Conservation (phyloP, 2,113 vertebrate genomes). For the Pristiophorus japonicus region DNA sequence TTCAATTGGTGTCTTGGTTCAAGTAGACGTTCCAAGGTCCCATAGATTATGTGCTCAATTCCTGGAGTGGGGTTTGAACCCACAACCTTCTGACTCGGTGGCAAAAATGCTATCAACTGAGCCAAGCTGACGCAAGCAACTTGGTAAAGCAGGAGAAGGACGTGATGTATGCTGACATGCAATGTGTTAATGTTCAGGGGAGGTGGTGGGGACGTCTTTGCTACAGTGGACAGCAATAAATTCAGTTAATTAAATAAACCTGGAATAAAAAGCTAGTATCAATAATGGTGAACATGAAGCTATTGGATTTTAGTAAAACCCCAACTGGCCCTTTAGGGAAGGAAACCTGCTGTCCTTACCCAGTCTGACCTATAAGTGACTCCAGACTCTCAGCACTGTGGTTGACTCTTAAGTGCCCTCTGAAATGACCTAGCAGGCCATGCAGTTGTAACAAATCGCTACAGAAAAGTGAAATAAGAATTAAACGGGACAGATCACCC, state of each 20-base stretch:
- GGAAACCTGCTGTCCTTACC: no score
- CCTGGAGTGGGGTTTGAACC: neutral
- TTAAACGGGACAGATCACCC: neutral
- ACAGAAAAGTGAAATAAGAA: neutral
- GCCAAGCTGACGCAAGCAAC: neutral
- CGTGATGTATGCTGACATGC: neutral
- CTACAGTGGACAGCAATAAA: neutral
- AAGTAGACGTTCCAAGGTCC: neutral
- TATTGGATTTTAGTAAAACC: neutral
- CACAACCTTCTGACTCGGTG: neutral
- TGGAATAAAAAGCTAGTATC: neutral
- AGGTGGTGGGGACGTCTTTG: neutral
- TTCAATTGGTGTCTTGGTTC: neutral
- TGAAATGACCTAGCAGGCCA: no score
- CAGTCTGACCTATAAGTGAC: no score
- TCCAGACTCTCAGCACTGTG: no score
- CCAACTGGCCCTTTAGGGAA: no score
- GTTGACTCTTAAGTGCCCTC: no score
- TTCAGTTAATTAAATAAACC: no score
- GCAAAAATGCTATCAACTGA: neutral
- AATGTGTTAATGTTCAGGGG: neutral
- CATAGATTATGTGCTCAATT: neutral
- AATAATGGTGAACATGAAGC: neutral
- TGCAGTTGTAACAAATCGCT: no score
- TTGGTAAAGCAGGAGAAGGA: neutral